Conservation (phyloP, 2,113 vertebrate genomes). For the Caloenas nicobarica region DNA sequence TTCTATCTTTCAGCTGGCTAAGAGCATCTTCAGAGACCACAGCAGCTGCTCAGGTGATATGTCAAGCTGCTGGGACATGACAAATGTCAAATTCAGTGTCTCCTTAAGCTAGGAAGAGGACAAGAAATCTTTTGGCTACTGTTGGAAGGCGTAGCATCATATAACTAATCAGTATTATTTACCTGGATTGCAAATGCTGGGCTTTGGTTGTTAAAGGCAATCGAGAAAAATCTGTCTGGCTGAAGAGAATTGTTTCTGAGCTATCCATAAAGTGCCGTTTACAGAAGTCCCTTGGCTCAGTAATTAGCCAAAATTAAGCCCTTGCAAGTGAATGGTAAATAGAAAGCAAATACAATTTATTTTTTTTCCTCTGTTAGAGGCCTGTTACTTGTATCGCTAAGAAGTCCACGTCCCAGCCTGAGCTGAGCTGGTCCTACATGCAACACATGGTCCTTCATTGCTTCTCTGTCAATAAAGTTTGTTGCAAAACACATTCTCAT, state of each 20-base stretch:
- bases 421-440: neutral
- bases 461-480: neutral
- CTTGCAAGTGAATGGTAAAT: neutral
- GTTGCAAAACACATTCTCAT: accelerated
- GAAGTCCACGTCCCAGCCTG: neutral
- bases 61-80: neutral
- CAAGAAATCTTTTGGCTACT: neutral
- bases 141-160: neutral
- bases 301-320: neutral
- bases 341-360: neutral
- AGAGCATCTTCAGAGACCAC: neutral
- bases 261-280: neutral
- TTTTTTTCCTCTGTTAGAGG: neutral
- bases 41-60: neutral
- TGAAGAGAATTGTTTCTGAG: neutral
- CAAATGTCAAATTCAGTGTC: neutral
- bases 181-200: neutral
- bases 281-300: neutral
- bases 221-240: neutral
- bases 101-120: neutral
- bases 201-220: neutral
- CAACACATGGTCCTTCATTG: accelerated
- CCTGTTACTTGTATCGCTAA: neutral
- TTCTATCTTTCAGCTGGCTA: neutral
- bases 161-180: neutral